phyloP scores from a whole-genome alignment of 2,888 invertebrate genomes.

The Lithophane ornitopus region DNA sequence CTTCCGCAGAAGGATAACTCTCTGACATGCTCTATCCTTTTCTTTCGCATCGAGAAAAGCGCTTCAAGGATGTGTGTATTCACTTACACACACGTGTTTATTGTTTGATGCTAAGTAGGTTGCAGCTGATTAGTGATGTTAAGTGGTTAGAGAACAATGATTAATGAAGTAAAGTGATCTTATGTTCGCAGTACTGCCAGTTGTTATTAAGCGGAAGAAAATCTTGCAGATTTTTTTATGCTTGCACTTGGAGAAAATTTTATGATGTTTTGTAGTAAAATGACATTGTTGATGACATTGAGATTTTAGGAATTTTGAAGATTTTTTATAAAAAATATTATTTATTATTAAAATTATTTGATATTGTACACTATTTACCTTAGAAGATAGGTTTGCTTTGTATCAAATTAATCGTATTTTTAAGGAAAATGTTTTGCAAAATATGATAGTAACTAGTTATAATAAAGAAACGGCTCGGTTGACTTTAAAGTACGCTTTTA shows the following conservation, averaged over 20 bases:
- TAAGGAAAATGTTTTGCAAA: neutral
- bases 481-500: too few relatives aligned
- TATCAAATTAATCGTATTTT: neutral
- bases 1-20: neutral
- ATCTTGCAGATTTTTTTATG: neutral
- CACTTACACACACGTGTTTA: slow-evolving; percentile 34
- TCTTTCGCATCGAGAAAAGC: neutral
- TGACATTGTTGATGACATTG: neutral
- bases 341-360: too few relatives aligned
- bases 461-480: too few relatives aligned
- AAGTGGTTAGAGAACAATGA: slow-evolving; percentile 48
- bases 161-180: slow-evolving; percentile 36
- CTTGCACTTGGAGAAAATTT: neutral
- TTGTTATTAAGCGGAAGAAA: neutral
- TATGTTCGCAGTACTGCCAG: neutral
- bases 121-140: slow-evolving; percentile 51
- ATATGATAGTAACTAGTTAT: neutral
- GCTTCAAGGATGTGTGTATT: slow-evolving; percentile 20
- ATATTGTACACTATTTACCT: neutral
- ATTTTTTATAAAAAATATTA: neutral
- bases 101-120: slow-evolving; percentile 44
- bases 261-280: neutral
- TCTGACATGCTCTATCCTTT: slow-evolving; percentile 16
- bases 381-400: neutral
- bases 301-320: neutral